A percentile compares a stretch with the other conserved stretches of the same genome.
Conservation (phyloP, 2,888 invertebrate species). For the Volucella inflata region DNA sequence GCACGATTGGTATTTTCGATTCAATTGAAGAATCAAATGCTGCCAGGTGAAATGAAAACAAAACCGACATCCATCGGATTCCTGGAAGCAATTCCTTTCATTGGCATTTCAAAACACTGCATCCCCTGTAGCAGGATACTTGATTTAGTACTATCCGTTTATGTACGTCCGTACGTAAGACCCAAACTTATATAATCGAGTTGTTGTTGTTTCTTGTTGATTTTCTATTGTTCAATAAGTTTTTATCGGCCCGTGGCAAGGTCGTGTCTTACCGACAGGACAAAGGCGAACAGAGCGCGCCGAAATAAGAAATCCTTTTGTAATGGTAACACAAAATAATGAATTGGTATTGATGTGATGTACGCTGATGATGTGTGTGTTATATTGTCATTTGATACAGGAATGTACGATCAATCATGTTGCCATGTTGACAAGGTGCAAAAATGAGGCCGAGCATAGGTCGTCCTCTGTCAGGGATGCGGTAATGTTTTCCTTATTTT, state of each 20-base stretch:
- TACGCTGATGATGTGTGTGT: conserved; percentile 23
- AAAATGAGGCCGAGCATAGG: conserved; percentile 49
- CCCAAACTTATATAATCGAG: not conserved
- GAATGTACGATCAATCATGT: conserved; percentile 54
- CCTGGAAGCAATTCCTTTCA: conserved; percentile 74
- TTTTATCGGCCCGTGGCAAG: conserved; percentile 71
- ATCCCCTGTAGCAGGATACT: conserved; percentile 44
- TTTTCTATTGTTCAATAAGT: conserved; percentile 50
- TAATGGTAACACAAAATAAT: conserved; percentile 49
- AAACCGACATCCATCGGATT: conserved; percentile 51
- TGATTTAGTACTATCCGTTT: conserved; percentile 46
- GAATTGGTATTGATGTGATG: conserved; percentile 41
- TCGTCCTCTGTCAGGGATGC: conserved; percentile 14
- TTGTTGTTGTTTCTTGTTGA: conserved; percentile 31
- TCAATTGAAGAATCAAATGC: conserved; percentile 1
- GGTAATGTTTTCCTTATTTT: conserved; percentile 33
- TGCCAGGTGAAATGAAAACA: conserved; percentile 64
- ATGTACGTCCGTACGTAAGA: not conserved
- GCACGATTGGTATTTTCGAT: conserved; percentile 21
- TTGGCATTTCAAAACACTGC: conserved; percentile 62
- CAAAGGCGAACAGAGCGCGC: conserved; percentile 33
- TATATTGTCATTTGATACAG: conserved; percentile 35
- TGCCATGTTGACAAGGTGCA: conserved; percentile 61
- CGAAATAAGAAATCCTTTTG: conserved; percentile 58
- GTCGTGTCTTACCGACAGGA: conserved; percentile 46